Evolutionary conservation across 2,113 vertebrate species (phyloP).

Genomic region (Mus pahari): DNA sequence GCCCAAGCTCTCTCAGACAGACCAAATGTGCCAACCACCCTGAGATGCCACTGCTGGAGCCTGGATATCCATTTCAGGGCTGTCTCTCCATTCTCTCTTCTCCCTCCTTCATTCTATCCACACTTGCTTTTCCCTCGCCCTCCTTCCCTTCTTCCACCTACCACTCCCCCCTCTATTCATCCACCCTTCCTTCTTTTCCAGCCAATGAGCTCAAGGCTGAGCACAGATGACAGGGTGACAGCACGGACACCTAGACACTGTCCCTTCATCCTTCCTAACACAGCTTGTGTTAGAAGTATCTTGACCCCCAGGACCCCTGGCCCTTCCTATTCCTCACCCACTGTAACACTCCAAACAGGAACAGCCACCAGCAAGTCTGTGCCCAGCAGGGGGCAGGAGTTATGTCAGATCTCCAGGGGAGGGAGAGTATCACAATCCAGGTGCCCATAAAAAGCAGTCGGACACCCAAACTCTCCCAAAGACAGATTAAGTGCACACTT

Average conservation of each 20-base stretch:
- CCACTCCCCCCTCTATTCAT: background rate
- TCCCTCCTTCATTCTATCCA: background rate
- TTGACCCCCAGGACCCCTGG: background rate
- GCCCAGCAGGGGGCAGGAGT: background rate
- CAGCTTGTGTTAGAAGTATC: background rate
- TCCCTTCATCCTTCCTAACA: background rate
- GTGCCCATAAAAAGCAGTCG: accelerated
- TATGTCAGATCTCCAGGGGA: background rate
- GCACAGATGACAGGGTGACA: background rate
- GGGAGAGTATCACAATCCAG: background rate
- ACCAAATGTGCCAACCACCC: background rate
- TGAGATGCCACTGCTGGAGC: background rate
- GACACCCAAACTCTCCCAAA: background rate
- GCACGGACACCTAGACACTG: background rate
- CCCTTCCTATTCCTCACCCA: background rate
- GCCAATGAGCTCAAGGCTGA: background rate
- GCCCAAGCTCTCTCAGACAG: background rate
- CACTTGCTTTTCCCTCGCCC: background rate
- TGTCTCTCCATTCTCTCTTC: background rate
- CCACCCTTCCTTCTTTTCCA: background rate
- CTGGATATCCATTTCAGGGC: background rate
- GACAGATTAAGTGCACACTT: background rate
- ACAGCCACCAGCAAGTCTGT: background rate
- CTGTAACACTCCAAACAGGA: background rate
- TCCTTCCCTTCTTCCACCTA: background rate